phyloP scores from a whole-genome alignment of 53 echinoderm and acorn worm genomes.

The Arbacia lixula region DNA sequence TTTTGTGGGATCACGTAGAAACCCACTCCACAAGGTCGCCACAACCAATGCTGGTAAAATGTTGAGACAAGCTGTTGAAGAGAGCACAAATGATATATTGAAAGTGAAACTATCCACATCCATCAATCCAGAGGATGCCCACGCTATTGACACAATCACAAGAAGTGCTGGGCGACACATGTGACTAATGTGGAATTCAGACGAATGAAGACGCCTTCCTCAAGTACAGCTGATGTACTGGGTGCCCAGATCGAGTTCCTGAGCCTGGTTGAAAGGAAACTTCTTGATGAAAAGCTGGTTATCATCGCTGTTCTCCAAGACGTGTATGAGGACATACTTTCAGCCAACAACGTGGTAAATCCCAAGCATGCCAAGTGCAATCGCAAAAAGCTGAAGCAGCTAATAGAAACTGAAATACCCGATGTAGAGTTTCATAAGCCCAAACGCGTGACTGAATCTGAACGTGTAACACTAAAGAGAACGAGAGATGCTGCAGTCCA shows the following conservation, averaged over 20 bases:
- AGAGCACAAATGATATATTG: constrained; percentile 32
- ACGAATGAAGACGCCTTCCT: not conserved
- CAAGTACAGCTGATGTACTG: constrained; percentile 17
- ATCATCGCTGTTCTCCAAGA: not conserved
- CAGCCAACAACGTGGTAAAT: constrained; percentile 31
- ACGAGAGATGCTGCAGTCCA: too few relatives aligned
- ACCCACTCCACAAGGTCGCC: constrained; percentile 1
- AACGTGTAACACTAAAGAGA: constrained; percentile 18
- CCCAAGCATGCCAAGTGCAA: not conserved
- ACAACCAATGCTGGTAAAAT: constrained; percentile 12
- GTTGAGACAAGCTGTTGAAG: constrained; percentile 21
- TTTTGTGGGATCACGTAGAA: not conserved
- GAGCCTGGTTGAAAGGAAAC: constrained; percentile 33
- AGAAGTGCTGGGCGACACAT: constrained; percentile 41
- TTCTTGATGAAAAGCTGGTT: too few relatives aligned
- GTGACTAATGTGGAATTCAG: constrained; percentile 30
- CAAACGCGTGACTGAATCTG: constrained; percentile 14
- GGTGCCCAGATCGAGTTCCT: constrained; percentile 37
- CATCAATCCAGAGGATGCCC: constrained; percentile 52
- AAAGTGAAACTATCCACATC: constrained; percentile 29
- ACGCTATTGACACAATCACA: constrained; percentile 59
- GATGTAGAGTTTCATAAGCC: constrained; percentile 53
- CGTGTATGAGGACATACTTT: constrained; percentile 30
- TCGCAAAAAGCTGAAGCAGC: constrained; percentile 19
- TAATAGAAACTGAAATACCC: constrained; percentile 14